Evolutionary conservation across 2,888 invertebrate genomes (phyloP), one percentile per base, ranked within the genome.

Genomic region (Hirtodrosophila duncani): DNA sequence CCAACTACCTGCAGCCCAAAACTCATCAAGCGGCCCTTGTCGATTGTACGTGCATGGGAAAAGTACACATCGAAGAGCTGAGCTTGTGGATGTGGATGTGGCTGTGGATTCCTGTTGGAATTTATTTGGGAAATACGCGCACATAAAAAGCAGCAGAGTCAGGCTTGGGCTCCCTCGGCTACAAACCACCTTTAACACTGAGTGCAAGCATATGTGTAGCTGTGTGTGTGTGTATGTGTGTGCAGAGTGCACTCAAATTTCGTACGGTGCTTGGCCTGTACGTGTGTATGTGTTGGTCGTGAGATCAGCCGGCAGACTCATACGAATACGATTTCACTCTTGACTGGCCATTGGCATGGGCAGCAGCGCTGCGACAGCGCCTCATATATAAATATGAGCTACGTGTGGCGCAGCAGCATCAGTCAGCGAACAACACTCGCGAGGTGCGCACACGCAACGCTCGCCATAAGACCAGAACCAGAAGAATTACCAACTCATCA

Each of bases 341-440:
- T 80, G 69, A 75, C 72, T 71, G 79, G 49, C 71, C 80, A 80
- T 52, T 50, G 81, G 66, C n/a, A n/a, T n/a, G n/a, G n/a, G n/a
- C n/a, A n/a, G n/a, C 69, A 67, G 78, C 63, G 67, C 67, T 55
- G 79, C 81, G 58, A 58, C 58, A 56, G 64, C 56, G 66, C 46
- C 66, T 66, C 67, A 80, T 75, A 78, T 86, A 85, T 85, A 85
- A 85, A 85, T 85, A 77, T 79, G 81, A 82, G 83, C 72, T 81
- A 67, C 81, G 74, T 67, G 66, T 67, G 74, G 63, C 68, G 75
- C 75, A 83, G 74, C 84, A 84, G 83, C 85, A 85, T 86, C 86
- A 85, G 85, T 85, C 77, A 80, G 79, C 68, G 71, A 79, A 60
- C 79, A 80, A 79, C 79, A 77, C 81, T 83, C 81, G 72, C 72